A percentile compares a stretch with the other conserved stretches of the same genome.
phyloP scores from a whole-genome alignment of 1,140 invertebrate genomes.

The Anastrepha obliqua region DNA sequence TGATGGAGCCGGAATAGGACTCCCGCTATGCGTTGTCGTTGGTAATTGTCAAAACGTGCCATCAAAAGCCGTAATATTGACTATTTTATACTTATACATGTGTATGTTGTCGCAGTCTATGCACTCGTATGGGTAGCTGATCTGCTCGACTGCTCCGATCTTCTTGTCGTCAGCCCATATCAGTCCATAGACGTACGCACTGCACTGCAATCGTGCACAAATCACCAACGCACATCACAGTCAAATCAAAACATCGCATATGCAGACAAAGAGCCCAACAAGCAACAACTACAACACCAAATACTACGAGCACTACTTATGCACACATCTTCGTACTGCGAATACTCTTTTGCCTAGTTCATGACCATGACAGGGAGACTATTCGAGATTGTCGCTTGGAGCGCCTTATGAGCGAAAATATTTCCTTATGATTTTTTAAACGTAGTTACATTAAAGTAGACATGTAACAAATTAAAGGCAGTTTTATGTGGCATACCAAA shows the following conservation, averaged over 20 bases:
- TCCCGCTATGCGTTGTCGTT: slow-evolving; percentile 18
- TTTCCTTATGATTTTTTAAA: slow-evolving; percentile 52
- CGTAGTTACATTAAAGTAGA: slow-evolving; percentile 17
- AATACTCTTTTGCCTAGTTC: not conserved
- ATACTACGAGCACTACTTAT: not conserved
- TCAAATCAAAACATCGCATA: not conserved
- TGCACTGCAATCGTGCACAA: not conserved
- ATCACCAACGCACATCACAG: not conserved
- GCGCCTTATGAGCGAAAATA: not conserved
- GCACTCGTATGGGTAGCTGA: too few species aligned
- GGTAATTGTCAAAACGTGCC: slow-evolving; percentile 30
- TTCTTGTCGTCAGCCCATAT: too few species aligned
- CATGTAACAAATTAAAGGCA: slow-evolving; percentile 43
- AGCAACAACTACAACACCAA: not conserved
- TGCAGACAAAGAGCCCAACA: not conserved
- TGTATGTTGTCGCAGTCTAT: too few species aligned
- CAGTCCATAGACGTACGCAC: too few species aligned
- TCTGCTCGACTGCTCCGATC: too few species aligned
- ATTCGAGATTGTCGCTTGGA: slow-evolving; percentile 8
- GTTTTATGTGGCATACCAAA: not conserved
- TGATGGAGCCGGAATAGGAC: not conserved
- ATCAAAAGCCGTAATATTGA: not conserved
- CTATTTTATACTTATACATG: not conserved
- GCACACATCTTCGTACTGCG: not conserved
- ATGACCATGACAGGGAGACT: not conserved